These are phyloP conservation scores for Megalurothrips usitatus DNA, from an alignment of 2,888 invertebrate genomes.

Conservation along the genomic window DNA sequence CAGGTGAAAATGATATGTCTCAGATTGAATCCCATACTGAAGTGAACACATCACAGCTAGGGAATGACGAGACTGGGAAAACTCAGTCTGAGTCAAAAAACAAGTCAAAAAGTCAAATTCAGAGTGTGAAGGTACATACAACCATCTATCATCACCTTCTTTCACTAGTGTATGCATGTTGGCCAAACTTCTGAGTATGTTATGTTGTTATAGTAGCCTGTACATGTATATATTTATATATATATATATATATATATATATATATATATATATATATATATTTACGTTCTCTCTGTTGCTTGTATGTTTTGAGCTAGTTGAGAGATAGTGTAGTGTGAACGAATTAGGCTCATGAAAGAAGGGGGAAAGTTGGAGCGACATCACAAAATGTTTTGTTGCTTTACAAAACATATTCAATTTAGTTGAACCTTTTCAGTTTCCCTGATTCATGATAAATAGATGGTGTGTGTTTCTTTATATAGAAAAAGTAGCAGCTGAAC, in stretches of 20 bases:
- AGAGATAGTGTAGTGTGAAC: neutral
- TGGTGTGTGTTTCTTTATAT: neutral
- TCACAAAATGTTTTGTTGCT: neutral
- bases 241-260: neutral
- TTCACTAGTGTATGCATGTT: conserved; percentile 18
- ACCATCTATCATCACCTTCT: neutral
- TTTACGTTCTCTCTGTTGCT: neutral
- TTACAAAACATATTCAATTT: neutral
- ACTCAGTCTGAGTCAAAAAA: neutral
- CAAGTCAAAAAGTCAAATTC: conserved; percentile 10
- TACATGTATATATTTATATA: neutral
- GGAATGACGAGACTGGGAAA: neutral
- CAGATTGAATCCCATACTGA: conserved; percentile 9
- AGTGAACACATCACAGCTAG: neutral
- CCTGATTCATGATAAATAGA: neutral
- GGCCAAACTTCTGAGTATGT: neutral
- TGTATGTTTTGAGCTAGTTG: conserved; percentile 7
- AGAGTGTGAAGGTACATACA: conserved; percentile 8
- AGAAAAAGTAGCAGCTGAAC: neutral
- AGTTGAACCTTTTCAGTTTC: neutral
- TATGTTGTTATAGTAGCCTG: neutral
- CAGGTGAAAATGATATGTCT: conserved; percentile 13
- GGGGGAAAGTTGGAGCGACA: too few relatives aligned
- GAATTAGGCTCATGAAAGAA: neutral
- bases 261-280: neutral